A percentile compares a stretch with the other conserved stretches of the same genome.
Evolutionary conservation across 2,888 invertebrate genomes (phyloP).

Genomic region (Cyclophora albipunctata): DNA sequence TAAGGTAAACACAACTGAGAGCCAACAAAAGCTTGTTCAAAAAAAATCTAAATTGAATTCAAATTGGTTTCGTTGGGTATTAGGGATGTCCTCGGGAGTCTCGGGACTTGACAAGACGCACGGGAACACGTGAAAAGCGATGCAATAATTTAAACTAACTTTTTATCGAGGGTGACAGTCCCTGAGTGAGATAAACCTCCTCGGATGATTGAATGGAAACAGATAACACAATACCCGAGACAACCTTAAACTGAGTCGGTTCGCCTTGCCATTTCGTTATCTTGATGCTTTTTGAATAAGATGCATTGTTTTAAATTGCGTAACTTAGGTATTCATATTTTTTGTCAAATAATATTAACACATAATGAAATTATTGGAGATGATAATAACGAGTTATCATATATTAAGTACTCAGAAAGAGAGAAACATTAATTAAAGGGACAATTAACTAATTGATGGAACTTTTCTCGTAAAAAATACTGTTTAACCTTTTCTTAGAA

Average conservation of each 20-base stretch:
- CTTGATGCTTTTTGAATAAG: constrained; percentile 10
- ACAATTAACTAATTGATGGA: too few relatives aligned
- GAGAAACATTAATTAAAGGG: too few relatives aligned
- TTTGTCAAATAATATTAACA: too few relatives aligned
- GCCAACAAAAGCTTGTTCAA: constrained; percentile 73
- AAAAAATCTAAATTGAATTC: constrained; percentile 76
- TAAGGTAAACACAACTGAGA: constrained; percentile 75
- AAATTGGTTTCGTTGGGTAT: constrained; percentile 75
- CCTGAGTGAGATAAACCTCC: constrained; percentile 43
- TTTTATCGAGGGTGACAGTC: constrained; percentile 55
- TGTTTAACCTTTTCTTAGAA: too few relatives aligned
- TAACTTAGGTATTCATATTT: too few relatives aligned
- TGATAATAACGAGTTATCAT: too few relatives aligned
- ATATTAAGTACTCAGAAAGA: too few relatives aligned
- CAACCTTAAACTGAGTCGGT: not conserved
- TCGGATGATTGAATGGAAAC: constrained; percentile 51
- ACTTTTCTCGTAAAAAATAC: too few relatives aligned
- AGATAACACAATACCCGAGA: constrained; percentile 22
- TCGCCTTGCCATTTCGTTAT: not conserved
- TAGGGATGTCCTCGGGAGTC: constrained; percentile 71
- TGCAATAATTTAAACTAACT: constrained; percentile 66
- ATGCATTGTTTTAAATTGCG: constrained; percentile 2
- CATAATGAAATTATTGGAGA: too few relatives aligned
- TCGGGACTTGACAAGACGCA: constrained; percentile 63
- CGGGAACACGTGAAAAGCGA: constrained; percentile 39